Percentiles rank a stretch among this genome's conserved stretches.
Conservation (phyloP, 2,113 vertebrate species). For the Raja brachyura region DNA sequence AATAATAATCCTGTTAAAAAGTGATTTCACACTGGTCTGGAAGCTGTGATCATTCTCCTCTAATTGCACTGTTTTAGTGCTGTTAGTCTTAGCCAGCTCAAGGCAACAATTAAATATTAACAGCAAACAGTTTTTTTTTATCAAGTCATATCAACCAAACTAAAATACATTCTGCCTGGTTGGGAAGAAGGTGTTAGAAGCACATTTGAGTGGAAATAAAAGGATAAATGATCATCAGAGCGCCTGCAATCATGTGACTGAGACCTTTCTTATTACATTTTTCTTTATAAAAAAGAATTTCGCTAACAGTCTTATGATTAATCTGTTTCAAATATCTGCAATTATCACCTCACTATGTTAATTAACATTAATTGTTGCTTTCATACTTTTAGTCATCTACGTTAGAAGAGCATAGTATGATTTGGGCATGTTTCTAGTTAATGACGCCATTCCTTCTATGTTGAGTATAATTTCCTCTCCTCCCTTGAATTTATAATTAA, state of each 20-base stretch:
- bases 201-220: background rate
- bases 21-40: conserved; percentile 23
- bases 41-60: background rate
- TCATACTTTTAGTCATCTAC: background rate
- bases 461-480: background rate
- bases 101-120: conserved; percentile 35
- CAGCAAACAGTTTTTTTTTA: conserved; percentile 13
- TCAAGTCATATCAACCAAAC: conserved; percentile 33
- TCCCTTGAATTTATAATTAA: background rate
- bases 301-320: conserved; percentile 14
- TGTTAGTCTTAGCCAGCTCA: background rate
- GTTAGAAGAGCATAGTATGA: background rate
- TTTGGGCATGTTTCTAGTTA: background rate
- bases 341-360: conserved; percentile 28
- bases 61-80: conserved; percentile 1
- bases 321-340: conserved; percentile 27
- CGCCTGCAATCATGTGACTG: background rate
- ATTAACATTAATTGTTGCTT: conserved; percentile 29
- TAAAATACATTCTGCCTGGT: background rate
- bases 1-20: conserved; percentile 28
- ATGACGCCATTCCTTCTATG: background rate
- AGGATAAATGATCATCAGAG: background rate
- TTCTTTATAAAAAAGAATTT: conserved; percentile 5
- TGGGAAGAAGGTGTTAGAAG: background rate
- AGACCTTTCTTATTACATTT: conserved; percentile 3